Base-by-base conservation (phyloP, 2,113 vertebrate genomes). In the Nothobranchius furzeri region DNA sequence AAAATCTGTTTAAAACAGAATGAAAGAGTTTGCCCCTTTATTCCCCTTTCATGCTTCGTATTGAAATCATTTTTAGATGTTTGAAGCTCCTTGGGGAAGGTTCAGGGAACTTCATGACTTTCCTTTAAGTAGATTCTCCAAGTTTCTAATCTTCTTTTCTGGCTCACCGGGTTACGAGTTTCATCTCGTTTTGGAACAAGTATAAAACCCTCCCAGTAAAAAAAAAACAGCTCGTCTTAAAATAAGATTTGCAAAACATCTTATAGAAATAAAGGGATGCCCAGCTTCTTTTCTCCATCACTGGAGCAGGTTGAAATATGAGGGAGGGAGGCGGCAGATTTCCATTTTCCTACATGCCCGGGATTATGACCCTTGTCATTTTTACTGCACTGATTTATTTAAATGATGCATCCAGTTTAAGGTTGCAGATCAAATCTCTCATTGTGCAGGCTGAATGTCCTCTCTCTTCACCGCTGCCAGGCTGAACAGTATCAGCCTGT, bases 371-470 rank as follows among this genome's bases (percentile, higher is more conserved):
- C 55, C 62, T 9, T 36, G n/a, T 50, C 20, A 20, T 59, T 56
- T 35, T 0, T 30, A 48, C 40, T 12, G 61, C 4, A 45, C 15
- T 46, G 12, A 51, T 59, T 52, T 64, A 55, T 65, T 53, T 50
- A 67, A 60, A 73, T 30, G 50, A 65, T 36, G 48, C 48, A 43
- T 35, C 35, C 60, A 36, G 58, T 70, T 65, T 60, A 55, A 20
- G 1, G 4, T 52, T 52, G 35, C 37, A 58, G 43, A 62, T 68
- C 53, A 57, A 15, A 55, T 61, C 13, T 2, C 46, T 49, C 24
- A 60, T 45, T 61, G n/a, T 0, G 48, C 54, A 54, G 54, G 0
- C 0, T 7, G 54, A 53, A 11, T 6, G 20, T 46, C 8, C 0
- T 17, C 17, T 17, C 35, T 49, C 36, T 46, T 25, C 57, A 35